phyloP scores from a whole-genome alignment of 1,140 invertebrate species.

The Drosophila punjabiensis region DNA sequence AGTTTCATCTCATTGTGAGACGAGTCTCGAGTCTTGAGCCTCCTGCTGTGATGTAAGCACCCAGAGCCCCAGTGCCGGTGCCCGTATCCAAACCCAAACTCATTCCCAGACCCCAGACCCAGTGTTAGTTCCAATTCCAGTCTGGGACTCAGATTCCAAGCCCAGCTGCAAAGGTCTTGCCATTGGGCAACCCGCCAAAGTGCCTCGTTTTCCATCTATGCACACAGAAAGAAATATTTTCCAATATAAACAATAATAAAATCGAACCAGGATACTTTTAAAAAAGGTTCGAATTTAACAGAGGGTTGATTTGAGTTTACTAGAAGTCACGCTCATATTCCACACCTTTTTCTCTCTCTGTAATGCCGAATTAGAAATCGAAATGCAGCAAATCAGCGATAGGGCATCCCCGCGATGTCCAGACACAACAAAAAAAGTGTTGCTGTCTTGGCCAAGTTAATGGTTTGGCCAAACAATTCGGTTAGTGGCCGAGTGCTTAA shows the following conservation, averaged over 20 bases:
- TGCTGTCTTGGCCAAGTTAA: constrained; percentile 49
- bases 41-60: constrained; percentile 77
- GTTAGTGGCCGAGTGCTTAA: constrained; percentile 63
- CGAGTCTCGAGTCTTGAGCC: constrained; percentile 42
- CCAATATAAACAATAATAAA: no score
- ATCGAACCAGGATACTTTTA: background rate
- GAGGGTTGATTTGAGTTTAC: background rate
- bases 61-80: constrained; percentile 28
- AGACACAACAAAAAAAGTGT: constrained; percentile 5
- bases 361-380: constrained; percentile 44
- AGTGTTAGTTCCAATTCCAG: constrained; percentile 26
- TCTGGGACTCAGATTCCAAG: constrained; percentile 23
- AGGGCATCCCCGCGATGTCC: constrained; percentile 37
- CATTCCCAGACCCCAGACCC: constrained; percentile 16
- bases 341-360: background rate
- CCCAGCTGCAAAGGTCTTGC: constrained; percentile 46
- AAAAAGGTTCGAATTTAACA: background rate
- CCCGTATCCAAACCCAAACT: constrained; percentile 18
- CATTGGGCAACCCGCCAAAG: constrained; percentile 40
- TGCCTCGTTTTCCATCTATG: background rate
- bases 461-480: constrained; percentile 54
- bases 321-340: background rate
- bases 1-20: constrained; percentile 63
- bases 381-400: constrained; percentile 35
- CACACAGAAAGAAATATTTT: background rate